Percentiles rank a stretch among this genome's conserved stretches.
Evolutionary conservation across 2,113 vertebrate genomes (phyloP).

Genomic region (Hemiprocne comata): DNA sequence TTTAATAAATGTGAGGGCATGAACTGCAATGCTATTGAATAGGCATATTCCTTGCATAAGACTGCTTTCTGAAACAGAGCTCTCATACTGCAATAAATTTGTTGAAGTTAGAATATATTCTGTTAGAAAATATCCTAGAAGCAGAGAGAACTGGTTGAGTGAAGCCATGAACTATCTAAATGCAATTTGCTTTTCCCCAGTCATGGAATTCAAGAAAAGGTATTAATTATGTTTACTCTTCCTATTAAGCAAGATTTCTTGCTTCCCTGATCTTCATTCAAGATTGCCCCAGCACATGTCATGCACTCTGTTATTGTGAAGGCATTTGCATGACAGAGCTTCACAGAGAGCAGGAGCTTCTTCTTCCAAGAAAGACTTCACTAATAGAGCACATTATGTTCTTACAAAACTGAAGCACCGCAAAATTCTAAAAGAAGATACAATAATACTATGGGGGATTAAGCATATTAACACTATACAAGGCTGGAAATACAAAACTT

Average conservation of each 20-base stretch:
- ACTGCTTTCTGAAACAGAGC: background rate
- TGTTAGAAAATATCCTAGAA: background rate
- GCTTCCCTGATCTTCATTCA: background rate
- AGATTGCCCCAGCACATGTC: accelerated
- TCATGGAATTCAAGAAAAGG: background rate
- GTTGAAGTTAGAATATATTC: background rate
- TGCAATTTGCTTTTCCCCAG: background rate
- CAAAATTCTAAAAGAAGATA: background rate
- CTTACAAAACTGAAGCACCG: background rate
- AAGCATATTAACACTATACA: background rate
- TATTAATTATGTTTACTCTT: background rate
- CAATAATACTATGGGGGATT: background rate
- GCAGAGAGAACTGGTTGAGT: background rate
- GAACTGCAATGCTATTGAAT: background rate
- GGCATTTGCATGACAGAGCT: background rate
- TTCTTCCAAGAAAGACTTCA: background rate
- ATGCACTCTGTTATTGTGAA: background rate
- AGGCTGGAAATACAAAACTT: slow-evolving; percentile 13
- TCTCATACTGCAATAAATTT: background rate
- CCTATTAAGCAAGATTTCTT: background rate
- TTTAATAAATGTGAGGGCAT: background rate
- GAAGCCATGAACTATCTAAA: background rate
- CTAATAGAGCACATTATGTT: background rate
- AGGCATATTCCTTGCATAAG: background rate
- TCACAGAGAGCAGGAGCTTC: background rate